A percentile compares a stretch with the other conserved stretches of the same genome.
Conservation (phyloP, 2,888 invertebrate genomes). For the Neoascia interrupta region DNA sequence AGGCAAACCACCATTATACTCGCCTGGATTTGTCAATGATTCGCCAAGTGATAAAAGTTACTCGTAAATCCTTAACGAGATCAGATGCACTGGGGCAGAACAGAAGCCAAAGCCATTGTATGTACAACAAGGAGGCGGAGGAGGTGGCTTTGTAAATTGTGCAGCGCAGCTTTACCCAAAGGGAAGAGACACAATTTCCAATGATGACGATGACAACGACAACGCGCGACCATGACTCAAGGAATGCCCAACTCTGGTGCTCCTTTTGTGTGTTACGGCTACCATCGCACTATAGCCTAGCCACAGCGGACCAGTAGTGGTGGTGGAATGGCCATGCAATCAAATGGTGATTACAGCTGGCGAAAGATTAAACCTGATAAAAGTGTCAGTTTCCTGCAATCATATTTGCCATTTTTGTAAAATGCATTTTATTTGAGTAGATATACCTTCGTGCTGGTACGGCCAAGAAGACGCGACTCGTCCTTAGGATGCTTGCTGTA, state of each 20-base stretch:
- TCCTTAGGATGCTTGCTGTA: constrained; percentile 2
- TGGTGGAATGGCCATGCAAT: constrained; percentile 64
- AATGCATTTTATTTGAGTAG: constrained; percentile 65
- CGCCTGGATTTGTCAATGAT: constrained; percentile 79
- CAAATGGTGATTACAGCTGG: constrained; percentile 69
- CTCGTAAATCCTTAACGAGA: constrained; percentile 77
- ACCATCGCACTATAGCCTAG: neutral
- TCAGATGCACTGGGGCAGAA: constrained; percentile 38
- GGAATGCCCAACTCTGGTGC: constrained; percentile 60
- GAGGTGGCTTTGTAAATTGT: too few relatives aligned
- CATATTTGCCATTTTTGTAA: constrained; percentile 70
- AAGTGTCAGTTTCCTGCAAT: constrained; percentile 70
- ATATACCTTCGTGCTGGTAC: constrained; percentile 12
- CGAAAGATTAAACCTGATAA: constrained; percentile 66
- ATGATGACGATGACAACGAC: constrained; percentile 57
- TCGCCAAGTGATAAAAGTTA: constrained; percentile 79
- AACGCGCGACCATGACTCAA: constrained; percentile 54
- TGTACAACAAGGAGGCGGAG: too few relatives aligned
- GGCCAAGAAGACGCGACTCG: neutral
- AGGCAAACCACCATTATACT: constrained; percentile 55
- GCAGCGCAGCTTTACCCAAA: constrained; percentile 17
- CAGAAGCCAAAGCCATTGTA: constrained; percentile 38
- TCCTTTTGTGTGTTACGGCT: constrained; percentile 31
- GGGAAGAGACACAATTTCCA: constrained; percentile 49
- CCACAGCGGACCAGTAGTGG: neutral